Evolutionary conservation across 2,888 invertebrate genomes (phyloP), one percentile per base, ranked within the genome.

Genomic region (Junonia oenone): DNA sequence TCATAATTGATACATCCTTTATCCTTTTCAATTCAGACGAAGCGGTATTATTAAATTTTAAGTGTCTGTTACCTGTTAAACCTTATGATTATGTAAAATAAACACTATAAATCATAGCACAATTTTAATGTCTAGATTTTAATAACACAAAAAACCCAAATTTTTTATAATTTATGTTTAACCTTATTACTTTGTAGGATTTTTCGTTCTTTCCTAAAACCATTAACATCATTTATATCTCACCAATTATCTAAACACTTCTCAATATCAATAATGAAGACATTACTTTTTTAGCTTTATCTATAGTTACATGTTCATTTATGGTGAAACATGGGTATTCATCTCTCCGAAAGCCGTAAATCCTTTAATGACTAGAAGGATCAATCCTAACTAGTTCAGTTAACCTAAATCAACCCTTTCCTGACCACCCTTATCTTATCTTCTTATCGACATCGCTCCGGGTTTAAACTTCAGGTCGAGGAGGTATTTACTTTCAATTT

Each of bases 301-400:
- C 31, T n/a, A n/a, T 22, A n/a, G n/a, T n/a, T n/a, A 8, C 29
- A 33, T 33, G 31, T n/a, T 33, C n/a, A 11, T 4, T n/a, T 11
- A 33, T 33, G 31, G n/a, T 33, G 11, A 29, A n/a, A 33, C 31
- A 33, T n/a, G 31, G 22, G 11, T 33, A 11, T 31, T 35, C 52
- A 51, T 52, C 47, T 33, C 2, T n/a, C 26, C 13, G 26, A 26
- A 33, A 15, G 19, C 27, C 9, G 45, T 29, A 19, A 46, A 56
- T 45, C 43, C 33, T 51, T 46, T 51, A 51, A 51, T 31, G 51
- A 51, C 27, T 45, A 47, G 40, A 47, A 56, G 52, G 51, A 54
- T 43, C 54, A 54, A 52, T 52, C 33, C 56, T 55, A 46, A 56
- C 47, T 47, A 56, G 56, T 46, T 56, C 47, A 56, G 47, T 56